A percentile compares a stretch with the other conserved stretches of the same genome.
Conservation (phyloP, 2,888 invertebrate genomes). For the Diabrotica balteata region DNA sequence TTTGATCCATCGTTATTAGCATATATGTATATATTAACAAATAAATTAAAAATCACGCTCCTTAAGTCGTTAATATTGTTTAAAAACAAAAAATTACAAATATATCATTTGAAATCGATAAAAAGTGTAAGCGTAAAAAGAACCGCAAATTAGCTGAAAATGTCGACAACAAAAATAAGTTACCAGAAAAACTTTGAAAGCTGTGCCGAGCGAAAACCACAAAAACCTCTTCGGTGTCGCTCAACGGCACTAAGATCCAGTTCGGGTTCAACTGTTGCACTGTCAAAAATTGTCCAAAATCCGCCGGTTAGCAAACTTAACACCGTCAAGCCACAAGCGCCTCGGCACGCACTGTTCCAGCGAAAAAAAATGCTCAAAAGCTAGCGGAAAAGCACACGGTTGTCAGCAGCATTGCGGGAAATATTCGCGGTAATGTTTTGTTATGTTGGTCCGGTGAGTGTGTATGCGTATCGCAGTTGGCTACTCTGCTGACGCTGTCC, state of each 20-base stretch:
- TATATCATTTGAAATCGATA: no score
- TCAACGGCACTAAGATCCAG: not conserved
- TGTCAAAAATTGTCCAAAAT: constrained; percentile 1
- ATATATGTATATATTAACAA: no score
- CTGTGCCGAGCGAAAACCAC: not conserved
- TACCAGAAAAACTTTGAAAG: not conserved
- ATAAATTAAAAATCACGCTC: no score
- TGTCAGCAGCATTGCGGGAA: constrained; percentile 23
- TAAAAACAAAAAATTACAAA: no score
- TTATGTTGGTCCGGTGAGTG: not conserved
- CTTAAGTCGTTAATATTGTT: no score
- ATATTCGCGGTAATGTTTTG: constrained; percentile 10
- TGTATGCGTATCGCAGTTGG: constrained; percentile 18
- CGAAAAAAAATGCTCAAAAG: not conserved
- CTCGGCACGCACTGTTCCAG: constrained; percentile 1
- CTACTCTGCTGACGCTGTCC: constrained; percentile 51
- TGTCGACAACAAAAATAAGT: not conserved
- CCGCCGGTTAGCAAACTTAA: not conserved
- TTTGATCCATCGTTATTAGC: no score
- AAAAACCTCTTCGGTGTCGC: constrained; percentile 1
- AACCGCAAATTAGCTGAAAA: no score
- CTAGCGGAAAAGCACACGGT: constrained; percentile 5
- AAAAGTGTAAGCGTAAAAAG: no score
- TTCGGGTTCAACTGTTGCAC: constrained; percentile 14
- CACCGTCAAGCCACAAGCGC: not conserved